Base-by-base conservation (phyloP, 2,113 vertebrate genomes). In the Phocoena phocoena region DNA sequence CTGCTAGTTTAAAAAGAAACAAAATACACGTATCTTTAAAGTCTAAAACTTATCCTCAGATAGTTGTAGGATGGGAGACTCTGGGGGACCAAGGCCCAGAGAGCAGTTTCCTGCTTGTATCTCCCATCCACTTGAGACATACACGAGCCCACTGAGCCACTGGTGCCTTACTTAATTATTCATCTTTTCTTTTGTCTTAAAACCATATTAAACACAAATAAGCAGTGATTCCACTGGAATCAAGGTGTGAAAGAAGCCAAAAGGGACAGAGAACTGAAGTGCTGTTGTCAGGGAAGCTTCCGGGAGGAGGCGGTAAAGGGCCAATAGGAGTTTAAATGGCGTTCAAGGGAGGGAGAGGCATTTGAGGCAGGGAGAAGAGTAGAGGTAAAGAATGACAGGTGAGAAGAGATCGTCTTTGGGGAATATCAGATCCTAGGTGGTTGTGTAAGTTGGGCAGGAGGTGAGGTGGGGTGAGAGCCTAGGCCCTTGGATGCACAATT, bases 121-220 rank as follows among this genome's bases (percentile, higher is more conserved):
- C n/a, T 93, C 74, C 44, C 9, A 77, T 6, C 55, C 20, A 21
- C 14, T 44, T 26, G 1, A 21, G 28, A 25, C 3, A 5, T 58
- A 26, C 11, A 1, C 2, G 6, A 21, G 6, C 36, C 36, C 33
- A 0, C 4, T 60, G 26, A 50, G 33, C 26, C 33, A 12, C 12
- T 31, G n/a, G n/a, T 62, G 20, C 18, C 28, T 68, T 38, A 33
- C 14, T 80, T 44, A 80, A 15, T 93, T 31, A 91, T 41, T 55
- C 15, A 23, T 26, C 31, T 36, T 88, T 44, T 11, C 28, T 70
- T 84, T 71, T 58, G 28, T 94, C 76, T 28, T 53, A 31, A 23
- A 41, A 83, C 28, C 58, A 60, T 71, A 47, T 76, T 81, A 79
- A 70, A 79, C 17, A 18, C 18, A 10, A 18, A 12, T 15, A 31